A percentile compares a stretch with the other conserved stretches of the same genome.
phyloP scores from a whole-genome alignment of 2,113 vertebrate genomes.

The Corythornis vintsioides region DNA sequence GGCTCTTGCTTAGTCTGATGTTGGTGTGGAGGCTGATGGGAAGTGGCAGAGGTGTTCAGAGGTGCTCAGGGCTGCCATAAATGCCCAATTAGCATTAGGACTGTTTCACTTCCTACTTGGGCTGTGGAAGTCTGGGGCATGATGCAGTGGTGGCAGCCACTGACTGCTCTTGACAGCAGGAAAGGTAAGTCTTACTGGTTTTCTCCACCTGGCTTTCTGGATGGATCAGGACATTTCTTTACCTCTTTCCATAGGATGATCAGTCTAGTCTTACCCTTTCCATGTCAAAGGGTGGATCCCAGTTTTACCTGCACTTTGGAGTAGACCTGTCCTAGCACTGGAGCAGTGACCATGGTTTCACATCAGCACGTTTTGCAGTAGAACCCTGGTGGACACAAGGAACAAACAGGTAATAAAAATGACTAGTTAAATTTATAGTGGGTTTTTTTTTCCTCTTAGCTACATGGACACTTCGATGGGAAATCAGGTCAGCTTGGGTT shows the following conservation, averaged over 20 bases:
- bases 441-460: not conserved
- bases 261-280: not conserved
- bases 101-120: not conserved
- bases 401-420: not conserved
- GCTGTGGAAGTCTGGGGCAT: too few species aligned
- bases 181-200: not conserved
- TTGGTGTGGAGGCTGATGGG: not conserved
- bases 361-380: not conserved
- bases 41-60: not conserved
- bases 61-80: not conserved
- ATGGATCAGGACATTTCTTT: not conserved
- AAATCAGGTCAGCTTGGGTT: not conserved
- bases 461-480: not conserved
- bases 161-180: not conserved
- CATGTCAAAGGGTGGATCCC: not conserved
- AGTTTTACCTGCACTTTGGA: not conserved
- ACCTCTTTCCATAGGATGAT: not conserved
- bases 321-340: not conserved
- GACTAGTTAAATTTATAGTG: not conserved
- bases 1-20: not conserved
- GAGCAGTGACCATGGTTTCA: not conserved
- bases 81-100: not conserved
- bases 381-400: not conserved
- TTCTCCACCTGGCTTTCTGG: not conserved
- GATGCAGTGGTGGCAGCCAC: not conserved